Evolutionary conservation across 92 coral and sea anemone species (phyloP).

Genomic region (Actinernus sp.): DNA sequence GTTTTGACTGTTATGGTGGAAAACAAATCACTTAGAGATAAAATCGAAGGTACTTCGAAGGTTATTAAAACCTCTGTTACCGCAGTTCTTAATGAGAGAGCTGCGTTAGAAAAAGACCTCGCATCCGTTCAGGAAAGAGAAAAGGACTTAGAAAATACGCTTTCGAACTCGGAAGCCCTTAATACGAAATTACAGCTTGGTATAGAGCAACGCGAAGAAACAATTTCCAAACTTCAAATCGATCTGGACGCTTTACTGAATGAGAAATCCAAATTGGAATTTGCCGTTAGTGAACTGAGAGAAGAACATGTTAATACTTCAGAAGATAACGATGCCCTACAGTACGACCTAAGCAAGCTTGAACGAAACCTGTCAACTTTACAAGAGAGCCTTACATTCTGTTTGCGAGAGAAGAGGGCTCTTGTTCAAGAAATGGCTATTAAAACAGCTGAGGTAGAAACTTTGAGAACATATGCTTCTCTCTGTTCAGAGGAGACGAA

Average conservation of each 20-base stretch:
- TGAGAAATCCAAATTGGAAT: conserved; percentile 61
- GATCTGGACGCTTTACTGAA: conserved; percentile 35
- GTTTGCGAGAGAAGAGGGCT: conserved; percentile 79
- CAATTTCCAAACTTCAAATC: conserved; percentile 32
- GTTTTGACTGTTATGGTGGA: conserved; percentile 27
- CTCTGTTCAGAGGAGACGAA: conserved; percentile 80
- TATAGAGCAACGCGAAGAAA: conserved; percentile 44
- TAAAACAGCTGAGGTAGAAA: conserved; percentile 74
- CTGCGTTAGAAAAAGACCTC: conserved; percentile 33
- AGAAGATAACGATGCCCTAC: conserved; percentile 77
- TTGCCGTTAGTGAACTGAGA: conserved; percentile 57
- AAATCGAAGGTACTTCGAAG: conserved; percentile 33
- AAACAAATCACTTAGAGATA: conserved; percentile 38
- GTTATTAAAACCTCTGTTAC: conserved; percentile 48
- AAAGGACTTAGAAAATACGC: conserved; percentile 27
- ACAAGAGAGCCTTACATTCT: conserved; percentile 64
- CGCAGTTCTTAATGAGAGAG: conserved; percentile 43
- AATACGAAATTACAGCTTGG: conserved; percentile 42
- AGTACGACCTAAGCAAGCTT: conserved; percentile 65
- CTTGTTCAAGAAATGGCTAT: conserved; percentile 74
- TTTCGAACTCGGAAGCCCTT: conserved; percentile 26
- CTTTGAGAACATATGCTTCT: conserved; percentile 70
- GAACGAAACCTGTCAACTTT: conserved; percentile 72
- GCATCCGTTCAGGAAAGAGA: conserved; percentile 35
- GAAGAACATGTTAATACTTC: conserved; percentile 54